These are phyloP conservation scores for Thunnus thynnus DNA, from an alignment of 2,113 vertebrate genomes.

Conservation along the genomic window DNA sequence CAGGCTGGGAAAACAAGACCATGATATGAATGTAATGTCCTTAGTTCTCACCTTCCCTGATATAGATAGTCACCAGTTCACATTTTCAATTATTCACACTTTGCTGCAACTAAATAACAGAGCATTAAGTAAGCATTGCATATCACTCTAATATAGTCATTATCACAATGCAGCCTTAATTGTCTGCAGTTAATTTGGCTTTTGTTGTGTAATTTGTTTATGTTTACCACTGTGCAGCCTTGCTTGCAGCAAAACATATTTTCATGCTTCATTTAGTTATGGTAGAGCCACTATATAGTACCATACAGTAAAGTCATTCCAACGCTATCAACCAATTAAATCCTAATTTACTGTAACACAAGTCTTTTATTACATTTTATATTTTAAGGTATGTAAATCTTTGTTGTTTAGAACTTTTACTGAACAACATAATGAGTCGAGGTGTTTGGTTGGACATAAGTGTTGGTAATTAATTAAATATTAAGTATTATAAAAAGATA, in stretches of 20 bases:
- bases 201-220: constrained; percentile 50
- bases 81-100: constrained; percentile 26
- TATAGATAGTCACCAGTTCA: neutral
- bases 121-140: constrained; percentile 19
- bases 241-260: constrained; percentile 23
- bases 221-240: neutral
- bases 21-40: neutral
- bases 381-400: too few relatives aligned
- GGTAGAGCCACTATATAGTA: neutral
- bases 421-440: neutral
- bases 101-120: constrained; percentile 27
- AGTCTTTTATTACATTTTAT: neutral
- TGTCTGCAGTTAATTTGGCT: constrained; percentile 35
- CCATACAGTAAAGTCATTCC: neutral
- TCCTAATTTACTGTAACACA: neutral
- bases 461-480: neutral
- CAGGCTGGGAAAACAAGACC: neutral
- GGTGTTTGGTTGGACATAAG: neutral
- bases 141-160: neutral
- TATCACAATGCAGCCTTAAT: constrained; percentile 35
- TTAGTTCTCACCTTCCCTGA: neutral
- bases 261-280: constrained; percentile 23
- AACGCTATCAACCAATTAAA: neutral
- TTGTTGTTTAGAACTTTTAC: too few relatives aligned
- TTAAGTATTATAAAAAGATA: too few relatives aligned